These are phyloP conservation scores for Nyctibius bracteatus DNA, from an alignment of 2,113 vertebrate species.

Conservation along the genomic window DNA sequence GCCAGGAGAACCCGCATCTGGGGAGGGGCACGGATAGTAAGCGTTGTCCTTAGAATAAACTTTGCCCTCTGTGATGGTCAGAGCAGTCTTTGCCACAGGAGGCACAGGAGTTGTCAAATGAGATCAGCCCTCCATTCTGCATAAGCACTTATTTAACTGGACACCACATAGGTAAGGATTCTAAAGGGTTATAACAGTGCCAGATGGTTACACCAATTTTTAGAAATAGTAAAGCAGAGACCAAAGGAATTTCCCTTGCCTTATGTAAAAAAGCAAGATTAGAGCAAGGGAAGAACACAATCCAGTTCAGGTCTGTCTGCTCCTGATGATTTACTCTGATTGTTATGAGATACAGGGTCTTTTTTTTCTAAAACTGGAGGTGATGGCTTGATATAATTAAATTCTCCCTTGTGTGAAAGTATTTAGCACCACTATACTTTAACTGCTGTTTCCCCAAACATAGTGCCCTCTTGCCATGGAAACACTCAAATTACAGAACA, in stretches of 20 bases:
- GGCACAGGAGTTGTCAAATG: background rate
- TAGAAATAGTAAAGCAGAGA: background rate
- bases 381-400: background rate
- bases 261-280: background rate
- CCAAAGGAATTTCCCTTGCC: background rate
- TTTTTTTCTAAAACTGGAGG: background rate
- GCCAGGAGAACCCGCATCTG: background rate
- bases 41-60: background rate
- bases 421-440: background rate
- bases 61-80: conserved; percentile 3
- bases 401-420: background rate
- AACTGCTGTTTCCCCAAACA: background rate
- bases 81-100: background rate
- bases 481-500: background rate
- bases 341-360: background rate
- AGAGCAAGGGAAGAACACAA: background rate
- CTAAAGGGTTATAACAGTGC: background rate
- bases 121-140: background rate
- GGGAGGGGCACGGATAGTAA: background rate
- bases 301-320: background rate
- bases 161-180: background rate
- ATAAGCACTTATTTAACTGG: background rate
- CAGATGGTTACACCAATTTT: background rate
- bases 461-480: background rate
- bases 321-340: background rate